Base-by-base conservation (phyloP, 2,797 vertebrate species). In the Harpagifer antarcticus region DNA sequence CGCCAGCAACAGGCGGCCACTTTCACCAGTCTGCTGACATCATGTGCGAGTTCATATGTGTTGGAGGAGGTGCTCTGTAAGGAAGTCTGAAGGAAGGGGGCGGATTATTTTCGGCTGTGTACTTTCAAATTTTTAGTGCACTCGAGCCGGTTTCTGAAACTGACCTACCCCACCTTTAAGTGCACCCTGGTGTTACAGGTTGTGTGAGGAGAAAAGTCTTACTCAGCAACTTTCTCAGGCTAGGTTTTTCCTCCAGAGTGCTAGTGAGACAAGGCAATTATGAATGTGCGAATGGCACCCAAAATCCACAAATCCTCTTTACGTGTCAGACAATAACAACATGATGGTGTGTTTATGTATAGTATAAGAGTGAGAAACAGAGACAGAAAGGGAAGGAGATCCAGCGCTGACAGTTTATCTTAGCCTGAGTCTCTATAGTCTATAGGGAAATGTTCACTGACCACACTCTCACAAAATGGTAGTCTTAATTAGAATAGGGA, bases 401-500 rank as follows among this genome's bases (percentile, higher is more conserved):
- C 64, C 14, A 33, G 45, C 1, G 12, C 59, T 69, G 64, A 62
- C 68, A 15, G 53, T 55, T 43, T 55, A 15, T 67, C 19, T 77
- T 20, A 60, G 50, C 20, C 20, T 9, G 31, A 62, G 48, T 47
- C 43, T 45, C 67, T 60, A 62, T 54, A 70, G 78, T 57, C 56
- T 72, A 43, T 62, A 89, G 27, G 27, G 27, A 27, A 90, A 60
- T 49, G 65, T 76, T 86, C 77, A 78, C 74, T 61, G 73, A 66
- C 72, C 48, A 70, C 65, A 54, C 62, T 50, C 67, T 48, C 53
- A 48, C 12, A 14, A 20, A 52, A 12, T 8, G 37, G 37, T 49
- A 52, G 57, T 61, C 48, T 54, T 33, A n/a, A 45, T 64, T 71
- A 1, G 2, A 1, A 50, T 42, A 60, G 37, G 23, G 65, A 74